A percentile compares a stretch with the other conserved stretches of the same genome.
Conservation (phyloP, 2,797 vertebrate genomes). For the Fistularia commersonii region DNA sequence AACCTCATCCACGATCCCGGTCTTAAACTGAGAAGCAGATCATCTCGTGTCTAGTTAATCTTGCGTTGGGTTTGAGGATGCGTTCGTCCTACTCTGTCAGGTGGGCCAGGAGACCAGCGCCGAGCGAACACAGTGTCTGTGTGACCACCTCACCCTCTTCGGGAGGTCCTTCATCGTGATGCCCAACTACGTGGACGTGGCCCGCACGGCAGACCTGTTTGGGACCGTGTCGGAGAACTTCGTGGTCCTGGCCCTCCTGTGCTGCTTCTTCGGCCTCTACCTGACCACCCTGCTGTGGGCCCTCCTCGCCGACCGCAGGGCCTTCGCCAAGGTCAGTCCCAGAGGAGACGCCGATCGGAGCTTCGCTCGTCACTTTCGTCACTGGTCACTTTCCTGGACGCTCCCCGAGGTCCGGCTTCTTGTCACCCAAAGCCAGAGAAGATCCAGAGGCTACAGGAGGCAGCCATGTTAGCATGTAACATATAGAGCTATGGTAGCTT, state of each 20-base stretch:
- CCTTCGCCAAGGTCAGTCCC: slow-evolving; percentile 73
- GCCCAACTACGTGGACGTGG: slow-evolving; percentile 77
- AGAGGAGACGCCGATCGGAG: not conserved
- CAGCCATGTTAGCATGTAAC: no score
- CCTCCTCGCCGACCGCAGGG: slow-evolving; percentile 75
- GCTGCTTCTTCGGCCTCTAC: slow-evolving; percentile 76
- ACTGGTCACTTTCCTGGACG: not conserved
- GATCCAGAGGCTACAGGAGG: no score
- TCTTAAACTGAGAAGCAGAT: not conserved
- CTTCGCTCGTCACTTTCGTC: not conserved
- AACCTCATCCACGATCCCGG: not conserved
- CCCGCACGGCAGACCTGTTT: slow-evolving; percentile 70
- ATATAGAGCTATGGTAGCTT: no score
- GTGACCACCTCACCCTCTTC: slow-evolving; percentile 82
- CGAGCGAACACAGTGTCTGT: slow-evolving; percentile 76
- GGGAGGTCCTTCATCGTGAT: slow-evolving; percentile 80
- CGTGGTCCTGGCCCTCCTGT: slow-evolving; percentile 76
- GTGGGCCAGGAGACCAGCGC: slow-evolving; percentile 62
- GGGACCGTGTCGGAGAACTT: slow-evolving; percentile 73
- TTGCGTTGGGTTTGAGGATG: not conserved
- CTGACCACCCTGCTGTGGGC: slow-evolving; percentile 75
- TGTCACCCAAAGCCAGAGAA: no score
- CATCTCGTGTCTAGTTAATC: not conserved
- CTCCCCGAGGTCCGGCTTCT: no score
- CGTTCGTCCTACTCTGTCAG: slow-evolving; percentile 45